A percentile compares a stretch with the other conserved stretches of the same genome.
These are phyloP conservation scores for Eristalis tenax DNA, from an alignment of 2,888 invertebrate species.

Conservation along the genomic window DNA sequence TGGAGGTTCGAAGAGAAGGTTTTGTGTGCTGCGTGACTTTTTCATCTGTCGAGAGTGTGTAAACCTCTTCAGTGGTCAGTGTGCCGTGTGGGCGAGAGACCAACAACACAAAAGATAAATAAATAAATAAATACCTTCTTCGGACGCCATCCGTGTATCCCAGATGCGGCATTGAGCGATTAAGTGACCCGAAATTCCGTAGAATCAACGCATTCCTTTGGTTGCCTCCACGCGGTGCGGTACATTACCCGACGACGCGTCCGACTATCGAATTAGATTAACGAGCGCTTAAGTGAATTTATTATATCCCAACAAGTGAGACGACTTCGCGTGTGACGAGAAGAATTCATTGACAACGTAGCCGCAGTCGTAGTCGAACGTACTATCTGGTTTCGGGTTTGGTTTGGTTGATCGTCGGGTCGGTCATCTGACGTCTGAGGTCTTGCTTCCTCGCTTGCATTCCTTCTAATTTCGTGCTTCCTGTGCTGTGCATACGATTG, in stretches of 20 bases:
- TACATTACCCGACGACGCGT: neutral
- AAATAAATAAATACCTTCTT: conserved; percentile 8
- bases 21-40: conserved; percentile 14
- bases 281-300: conserved; percentile 70
- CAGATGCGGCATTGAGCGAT: neutral
- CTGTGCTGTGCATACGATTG: conserved; percentile 62
- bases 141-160: neutral
- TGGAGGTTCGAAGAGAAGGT: conserved; percentile 21
- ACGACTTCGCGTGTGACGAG: conserved; percentile 38
- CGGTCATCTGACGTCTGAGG: conserved; percentile 13
- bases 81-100: neutral
- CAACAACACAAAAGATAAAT: neutral
- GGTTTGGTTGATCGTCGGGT: conserved; percentile 36
- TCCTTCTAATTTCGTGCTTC: conserved; percentile 70
- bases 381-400: conserved; percentile 42
- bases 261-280: conserved; percentile 69
- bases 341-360: conserved; percentile 60
- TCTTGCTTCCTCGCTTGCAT: conserved; percentile 68
- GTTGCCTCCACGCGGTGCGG: conserved; percentile 38
- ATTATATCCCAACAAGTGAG: conserved; percentile 61
- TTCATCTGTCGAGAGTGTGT: neutral
- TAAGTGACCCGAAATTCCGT: conserved; percentile 20
- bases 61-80: neutral
- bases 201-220: conserved; percentile 35
- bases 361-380: conserved; percentile 1